A percentile compares a stretch with the other conserved stretches of the same genome.
phyloP scores from a whole-genome alignment of 2,888 invertebrate species.

The Bruchidius siliquastri region DNA sequence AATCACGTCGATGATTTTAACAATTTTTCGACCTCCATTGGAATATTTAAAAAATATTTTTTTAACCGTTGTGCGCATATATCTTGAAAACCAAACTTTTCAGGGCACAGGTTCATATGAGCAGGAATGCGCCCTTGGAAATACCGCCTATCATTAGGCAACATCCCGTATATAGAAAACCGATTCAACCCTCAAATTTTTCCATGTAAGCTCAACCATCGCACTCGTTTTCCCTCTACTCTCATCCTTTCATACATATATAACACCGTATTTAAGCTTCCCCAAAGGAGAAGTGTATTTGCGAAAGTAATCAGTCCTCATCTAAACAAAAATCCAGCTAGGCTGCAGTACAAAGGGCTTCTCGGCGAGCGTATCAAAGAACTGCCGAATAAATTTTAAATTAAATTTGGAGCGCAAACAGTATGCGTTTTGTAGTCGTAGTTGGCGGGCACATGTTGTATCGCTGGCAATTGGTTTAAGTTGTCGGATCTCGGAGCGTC shows the following conservation, averaged over 20 bases:
- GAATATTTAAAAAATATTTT: no score
- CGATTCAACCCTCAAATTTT: not conserved
- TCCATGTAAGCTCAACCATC: not conserved
- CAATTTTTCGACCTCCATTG: no score
- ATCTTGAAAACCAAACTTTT: no score
- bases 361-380: not conserved
- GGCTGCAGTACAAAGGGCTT: not conserved
- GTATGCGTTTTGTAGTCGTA: not conserved
- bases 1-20: no score
- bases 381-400: slow-evolving; percentile 45
- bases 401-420: slow-evolving; percentile 40
- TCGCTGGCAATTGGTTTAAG: slow-evolving; percentile 45
- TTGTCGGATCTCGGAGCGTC: slow-evolving; percentile 38
- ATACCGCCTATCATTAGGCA: no score
- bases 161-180: no score
- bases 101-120: no score
- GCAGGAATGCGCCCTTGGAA: no score
- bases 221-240: slow-evolving; percentile 6
- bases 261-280: slow-evolving; percentile 18
- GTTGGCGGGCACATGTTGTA: slow-evolving; percentile 20
- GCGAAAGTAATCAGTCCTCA: slow-evolving; percentile 43
- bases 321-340: slow-evolving; percentile 42
- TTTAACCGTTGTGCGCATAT: no score
- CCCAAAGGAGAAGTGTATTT: slow-evolving; percentile 38
- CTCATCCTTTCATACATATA: slow-evolving; percentile 6